These are phyloP conservation scores for Drosophila pachea DNA, from an alignment of 1,140 invertebrate genomes.

Conservation along the genomic window DNA sequence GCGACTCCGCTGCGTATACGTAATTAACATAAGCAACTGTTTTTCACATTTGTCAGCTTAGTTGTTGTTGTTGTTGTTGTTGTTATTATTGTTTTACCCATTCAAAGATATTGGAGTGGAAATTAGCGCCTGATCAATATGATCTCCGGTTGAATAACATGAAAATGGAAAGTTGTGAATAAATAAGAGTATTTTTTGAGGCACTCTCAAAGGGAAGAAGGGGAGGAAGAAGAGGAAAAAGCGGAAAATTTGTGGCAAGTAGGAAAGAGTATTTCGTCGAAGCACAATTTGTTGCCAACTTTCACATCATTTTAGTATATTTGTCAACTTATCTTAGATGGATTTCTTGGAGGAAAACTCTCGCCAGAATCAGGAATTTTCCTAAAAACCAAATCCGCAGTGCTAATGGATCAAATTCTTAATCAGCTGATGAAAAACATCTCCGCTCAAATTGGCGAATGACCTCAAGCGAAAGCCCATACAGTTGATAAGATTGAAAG, in stretches of 20 bases:
- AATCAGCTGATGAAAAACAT: too few species aligned
- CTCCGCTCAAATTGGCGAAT: too few species aligned
- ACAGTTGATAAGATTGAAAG: slow-evolving; percentile 18
- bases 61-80: slow-evolving; percentile 28
- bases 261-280: too few species aligned
- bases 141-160: slow-evolving; percentile 46
- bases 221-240: too few species aligned
- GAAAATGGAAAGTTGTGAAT: slow-evolving; percentile 58
- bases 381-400: too few species aligned
- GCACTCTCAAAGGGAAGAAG: not conserved
- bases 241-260: too few species aligned
- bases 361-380: too few species aligned
- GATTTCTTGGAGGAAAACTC: too few species aligned
- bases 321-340: too few species aligned
- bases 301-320: too few species aligned
- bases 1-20: slow-evolving; percentile 41
- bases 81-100: slow-evolving; percentile 42
- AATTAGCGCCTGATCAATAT: slow-evolving; percentile 66
- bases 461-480: not conserved
- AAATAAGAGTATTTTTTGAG: slow-evolving; percentile 8
- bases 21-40: slow-evolving; percentile 73
- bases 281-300: too few species aligned
- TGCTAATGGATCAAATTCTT: too few species aligned
- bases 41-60: slow-evolving; percentile 20
- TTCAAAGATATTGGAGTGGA: slow-evolving; percentile 31